A percentile compares a stretch with the other conserved stretches of the same genome.
Evolutionary conservation across 2,797 vertebrate genomes (phyloP).

Genomic region (Hozukius guyotensis): DNA sequence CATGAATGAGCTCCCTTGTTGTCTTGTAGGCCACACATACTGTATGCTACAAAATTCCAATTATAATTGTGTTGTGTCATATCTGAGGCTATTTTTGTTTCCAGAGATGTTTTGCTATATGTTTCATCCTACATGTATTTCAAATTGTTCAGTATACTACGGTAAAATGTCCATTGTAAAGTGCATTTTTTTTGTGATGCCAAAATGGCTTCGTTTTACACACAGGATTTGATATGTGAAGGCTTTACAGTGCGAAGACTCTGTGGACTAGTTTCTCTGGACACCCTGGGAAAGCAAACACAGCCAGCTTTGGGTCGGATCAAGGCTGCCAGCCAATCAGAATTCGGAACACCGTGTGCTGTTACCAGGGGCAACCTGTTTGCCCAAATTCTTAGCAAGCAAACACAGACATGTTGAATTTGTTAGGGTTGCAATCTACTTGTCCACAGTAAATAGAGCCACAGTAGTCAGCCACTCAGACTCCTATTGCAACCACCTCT

Average conservation of each 20-base stretch:
- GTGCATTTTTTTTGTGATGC: not conserved
- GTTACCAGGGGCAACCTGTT: constrained; percentile 80
- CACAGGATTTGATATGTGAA: not conserved
- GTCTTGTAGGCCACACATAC: constrained; percentile 4
- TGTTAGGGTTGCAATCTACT: constrained; percentile 56
- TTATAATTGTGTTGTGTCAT: not conserved
- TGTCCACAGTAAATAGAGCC: constrained; percentile 31
- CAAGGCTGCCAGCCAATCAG: constrained; percentile 74
- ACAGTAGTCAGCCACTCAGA: not conserved
- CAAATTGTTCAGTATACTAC: not conserved
- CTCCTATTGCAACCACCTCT: not conserved
- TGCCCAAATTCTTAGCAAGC: constrained; percentile 74
- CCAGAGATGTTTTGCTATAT: not conserved
- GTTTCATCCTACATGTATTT: not conserved
- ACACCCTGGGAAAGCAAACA: constrained; percentile 72
- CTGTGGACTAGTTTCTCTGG: constrained; percentile 55
- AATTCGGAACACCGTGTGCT: constrained; percentile 69
- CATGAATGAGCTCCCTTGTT: constrained; percentile 51
- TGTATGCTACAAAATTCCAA: not conserved
- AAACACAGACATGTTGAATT: constrained; percentile 74
- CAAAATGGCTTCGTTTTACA: not conserved
- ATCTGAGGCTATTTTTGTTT: not conserved
- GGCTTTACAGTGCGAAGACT: constrained; percentile 36
- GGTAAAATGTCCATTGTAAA: not conserved
- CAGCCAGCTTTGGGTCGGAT: constrained; percentile 59